Evolutionary conservation across 2,797 vertebrate genomes (phyloP).

Genomic region (Zalophus californianus): DNA sequence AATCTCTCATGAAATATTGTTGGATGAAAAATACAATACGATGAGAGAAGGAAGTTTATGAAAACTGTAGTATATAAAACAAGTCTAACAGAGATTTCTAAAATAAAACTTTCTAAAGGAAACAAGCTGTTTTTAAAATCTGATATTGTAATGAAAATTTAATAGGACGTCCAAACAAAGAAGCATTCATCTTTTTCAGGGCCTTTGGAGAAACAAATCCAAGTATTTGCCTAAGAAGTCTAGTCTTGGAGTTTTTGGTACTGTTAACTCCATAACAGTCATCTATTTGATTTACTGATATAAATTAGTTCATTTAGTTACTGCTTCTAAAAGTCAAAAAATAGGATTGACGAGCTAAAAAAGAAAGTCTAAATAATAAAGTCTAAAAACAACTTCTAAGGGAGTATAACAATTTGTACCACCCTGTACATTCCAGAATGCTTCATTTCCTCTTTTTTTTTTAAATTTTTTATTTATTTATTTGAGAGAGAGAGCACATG

Average conservation of each 20-base stretch:
- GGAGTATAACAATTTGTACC: background rate
- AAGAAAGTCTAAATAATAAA: background rate
- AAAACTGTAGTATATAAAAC: background rate
- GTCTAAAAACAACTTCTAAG: background rate
- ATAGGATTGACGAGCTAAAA: background rate
- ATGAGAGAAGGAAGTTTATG: slow-evolving; percentile 11
- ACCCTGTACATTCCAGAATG: background rate
- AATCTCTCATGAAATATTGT: background rate
- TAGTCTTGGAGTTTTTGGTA: slow-evolving; percentile 34
- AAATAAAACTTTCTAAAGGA: slow-evolving; percentile 56
- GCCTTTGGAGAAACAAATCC: slow-evolving; percentile 39
- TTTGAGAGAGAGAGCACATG: too few species aligned
- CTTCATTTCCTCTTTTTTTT: background rate
- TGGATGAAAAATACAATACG: background rate
- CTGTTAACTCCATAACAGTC: background rate
- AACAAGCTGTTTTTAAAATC: slow-evolving; percentile 56
- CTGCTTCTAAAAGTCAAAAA: background rate
- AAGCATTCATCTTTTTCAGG: slow-evolving; percentile 42
- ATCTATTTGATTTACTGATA: background rate
- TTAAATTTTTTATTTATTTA: too few species aligned
- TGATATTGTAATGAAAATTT: slow-evolving; percentile 74
- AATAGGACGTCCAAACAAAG: slow-evolving; percentile 69
- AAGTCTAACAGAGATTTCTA: slow-evolving; percentile 4
- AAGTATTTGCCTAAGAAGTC: slow-evolving; percentile 35
- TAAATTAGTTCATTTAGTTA: background rate